Conservation (phyloP, 2,888 invertebrate genomes). For the Synergus laeviventris region DNA sequence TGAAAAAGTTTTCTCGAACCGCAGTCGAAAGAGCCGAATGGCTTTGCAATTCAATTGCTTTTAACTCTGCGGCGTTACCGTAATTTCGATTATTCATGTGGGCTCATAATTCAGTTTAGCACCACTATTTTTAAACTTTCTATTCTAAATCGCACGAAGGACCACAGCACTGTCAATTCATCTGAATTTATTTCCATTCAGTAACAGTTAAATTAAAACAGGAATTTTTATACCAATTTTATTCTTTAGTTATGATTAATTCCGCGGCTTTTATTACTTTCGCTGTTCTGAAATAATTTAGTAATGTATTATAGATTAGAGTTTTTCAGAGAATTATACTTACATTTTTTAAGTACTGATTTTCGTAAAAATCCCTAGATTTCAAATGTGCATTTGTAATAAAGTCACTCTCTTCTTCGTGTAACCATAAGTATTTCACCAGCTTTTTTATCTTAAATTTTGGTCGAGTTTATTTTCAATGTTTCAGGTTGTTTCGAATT, state of each 20-base stretch:
- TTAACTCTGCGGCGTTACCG: slow-evolving; percentile 9
- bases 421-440: too few relatives aligned
- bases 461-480: too few relatives aligned
- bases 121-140: slow-evolving; percentile 17
- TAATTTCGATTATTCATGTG: slow-evolving; percentile 36
- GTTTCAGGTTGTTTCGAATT: too few relatives aligned
- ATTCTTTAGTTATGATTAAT: not conserved
- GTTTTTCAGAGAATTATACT: too few relatives aligned
- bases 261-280: not conserved
- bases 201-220: not conserved
- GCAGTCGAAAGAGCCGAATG: slow-evolving; percentile 25
- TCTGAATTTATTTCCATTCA: slow-evolving; percentile 18
- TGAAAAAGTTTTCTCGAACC: slow-evolving; percentile 6
- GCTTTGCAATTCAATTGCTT: slow-evolving; percentile 36
- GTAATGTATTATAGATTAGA: too few relatives aligned
- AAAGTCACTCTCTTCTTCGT: too few relatives aligned
- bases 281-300: not conserved
- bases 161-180: not conserved
- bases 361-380: too few relatives aligned
- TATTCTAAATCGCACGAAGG: slow-evolving; percentile 11
- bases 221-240: not conserved
- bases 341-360: too few relatives aligned
- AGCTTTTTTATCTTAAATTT: too few relatives aligned
- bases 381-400: too few relatives aligned
- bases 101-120: slow-evolving; percentile 26